Percentiles rank a stretch among this genome's conserved stretches.
Evolutionary conservation across 2,797 vertebrate genomes (phyloP).

Genomic region (Myotis myotis): DNA sequence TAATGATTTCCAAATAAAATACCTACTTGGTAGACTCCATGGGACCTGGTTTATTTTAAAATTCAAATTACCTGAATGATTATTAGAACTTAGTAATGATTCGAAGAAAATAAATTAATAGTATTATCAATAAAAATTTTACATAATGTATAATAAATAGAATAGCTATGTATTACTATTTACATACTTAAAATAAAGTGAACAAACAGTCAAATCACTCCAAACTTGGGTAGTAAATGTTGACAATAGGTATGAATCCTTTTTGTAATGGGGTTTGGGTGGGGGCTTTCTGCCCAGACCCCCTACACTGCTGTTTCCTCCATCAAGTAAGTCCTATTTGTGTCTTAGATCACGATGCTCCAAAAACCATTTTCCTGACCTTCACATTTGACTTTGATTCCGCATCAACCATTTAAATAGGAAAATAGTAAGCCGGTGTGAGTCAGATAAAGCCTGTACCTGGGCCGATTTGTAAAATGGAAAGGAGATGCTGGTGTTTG

Average conservation of each 20-base stretch:
- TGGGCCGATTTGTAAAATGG: slow-evolving; percentile 73
- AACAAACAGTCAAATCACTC: neutral
- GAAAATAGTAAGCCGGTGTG: slow-evolving; percentile 71
- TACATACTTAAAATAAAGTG: neutral
- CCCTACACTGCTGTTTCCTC: neutral
- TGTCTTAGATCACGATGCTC: slow-evolving; percentile 62
- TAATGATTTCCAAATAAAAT: neutral
- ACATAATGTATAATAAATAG: neutral
- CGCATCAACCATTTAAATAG: slow-evolving; percentile 82
- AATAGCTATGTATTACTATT: neutral
- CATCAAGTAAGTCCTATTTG: neutral
- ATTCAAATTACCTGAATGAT: neutral
- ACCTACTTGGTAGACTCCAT: neutral
- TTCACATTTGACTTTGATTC: slow-evolving; percentile 82
- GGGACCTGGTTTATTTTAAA: neutral
- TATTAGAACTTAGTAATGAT: neutral
- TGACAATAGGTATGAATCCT: neutral
- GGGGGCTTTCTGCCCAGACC: neutral
- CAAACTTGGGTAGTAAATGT: neutral
- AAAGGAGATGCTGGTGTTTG: slow-evolving; percentile 74
- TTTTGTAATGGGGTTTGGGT: rapidly evolving
- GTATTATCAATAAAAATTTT: neutral
- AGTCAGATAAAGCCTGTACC: slow-evolving; percentile 79
- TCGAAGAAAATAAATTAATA: neutral
- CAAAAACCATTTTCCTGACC: slow-evolving; percentile 77